Base-by-base conservation (phyloP, 2,113 vertebrate genomes). In the Tylochromis polylepis region DNA sequence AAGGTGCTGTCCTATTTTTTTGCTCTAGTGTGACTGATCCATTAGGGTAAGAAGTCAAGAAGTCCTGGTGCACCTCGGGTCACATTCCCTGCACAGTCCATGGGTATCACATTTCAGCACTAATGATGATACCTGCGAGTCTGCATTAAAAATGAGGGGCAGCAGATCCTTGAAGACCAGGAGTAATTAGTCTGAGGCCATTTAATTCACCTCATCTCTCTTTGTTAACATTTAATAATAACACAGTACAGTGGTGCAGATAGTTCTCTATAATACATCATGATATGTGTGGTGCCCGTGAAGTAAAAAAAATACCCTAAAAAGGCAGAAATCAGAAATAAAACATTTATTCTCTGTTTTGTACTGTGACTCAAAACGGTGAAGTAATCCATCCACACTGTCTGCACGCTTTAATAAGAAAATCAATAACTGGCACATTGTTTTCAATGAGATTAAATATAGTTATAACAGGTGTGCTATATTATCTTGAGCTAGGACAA, bases 321-420 rank as follows among this genome's bases (percentile, higher is more conserved):
- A 46, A 27, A 11, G 14, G 5, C 22, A 46, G 38, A 6, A 46
- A 72, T 43, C 65, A 43, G 22, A 38, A 72, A 72, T 46, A 2
- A 60, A 34, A 18, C 65, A 46, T 72, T 46, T 72, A 46, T 70
- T 43, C 12, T 3, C 4, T 11, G 5, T 43, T 43, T 70, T 43
- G 38, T 43, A 70, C 65, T 27, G 38, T 70, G 36, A 70, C 15
- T 43, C n/a, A 43, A 70, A 70, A 43, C 2, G 2, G n/a, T 15
- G 22, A 70, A 1, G 38, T 24, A 16, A 70, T 70, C 38, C 1
- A 0, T 43, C 3, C 3, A 18, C 6, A 8, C 12, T 24, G 38
- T 27, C 8, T 43, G 14, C 38, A 27, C 3, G 8, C 46, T 72
- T 46, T 72, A 46, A 46, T 51, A 6, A 6, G 14, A 49, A 49